These are phyloP conservation scores for Muraenolepis orangiensis DNA, from an alignment of 2,797 vertebrate genomes.

Conservation along the genomic window DNA sequence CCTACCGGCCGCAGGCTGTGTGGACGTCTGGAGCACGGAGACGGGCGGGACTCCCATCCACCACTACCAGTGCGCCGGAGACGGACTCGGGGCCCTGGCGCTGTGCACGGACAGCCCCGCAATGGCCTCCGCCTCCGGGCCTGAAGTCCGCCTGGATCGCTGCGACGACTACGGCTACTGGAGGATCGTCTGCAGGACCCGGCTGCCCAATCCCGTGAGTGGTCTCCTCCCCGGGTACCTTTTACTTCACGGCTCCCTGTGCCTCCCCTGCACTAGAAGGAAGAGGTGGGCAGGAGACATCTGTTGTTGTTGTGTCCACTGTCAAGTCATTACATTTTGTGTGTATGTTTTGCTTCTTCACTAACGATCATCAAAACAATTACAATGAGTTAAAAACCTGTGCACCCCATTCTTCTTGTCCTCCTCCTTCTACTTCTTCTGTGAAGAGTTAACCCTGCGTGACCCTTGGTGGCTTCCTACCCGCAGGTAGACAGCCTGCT, in stretches of 20 bases:
- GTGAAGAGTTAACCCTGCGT: not conserved
- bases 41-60: constrained; percentile 81
- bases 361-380: not conserved
- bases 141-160: constrained; percentile 77
- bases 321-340: not conserved
- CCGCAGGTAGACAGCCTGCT: constrained; percentile 55
- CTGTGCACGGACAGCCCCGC: constrained; percentile 72
- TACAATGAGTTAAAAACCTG: not conserved
- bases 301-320: not conserved
- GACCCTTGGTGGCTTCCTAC: not conserved
- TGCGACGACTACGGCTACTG: constrained; percentile 82
- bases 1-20: constrained; percentile 66
- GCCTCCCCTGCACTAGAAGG: not conserved
- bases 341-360: not conserved
- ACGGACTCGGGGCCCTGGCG: constrained; percentile 77
- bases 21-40: constrained; percentile 89
- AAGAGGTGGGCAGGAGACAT: too few relatives aligned
- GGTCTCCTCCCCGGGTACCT: not conserved
- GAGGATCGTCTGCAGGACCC: constrained; percentile 72
- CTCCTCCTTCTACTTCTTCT: too few relatives aligned
- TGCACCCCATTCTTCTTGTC: not conserved
- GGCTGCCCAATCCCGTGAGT: constrained; percentile 85
- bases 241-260: not conserved
- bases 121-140: constrained; percentile 78
- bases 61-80: constrained; percentile 80